Evolutionary conservation across 2,888 invertebrate species (phyloP).

Genomic region (Polydesmus complanatus): DNA sequence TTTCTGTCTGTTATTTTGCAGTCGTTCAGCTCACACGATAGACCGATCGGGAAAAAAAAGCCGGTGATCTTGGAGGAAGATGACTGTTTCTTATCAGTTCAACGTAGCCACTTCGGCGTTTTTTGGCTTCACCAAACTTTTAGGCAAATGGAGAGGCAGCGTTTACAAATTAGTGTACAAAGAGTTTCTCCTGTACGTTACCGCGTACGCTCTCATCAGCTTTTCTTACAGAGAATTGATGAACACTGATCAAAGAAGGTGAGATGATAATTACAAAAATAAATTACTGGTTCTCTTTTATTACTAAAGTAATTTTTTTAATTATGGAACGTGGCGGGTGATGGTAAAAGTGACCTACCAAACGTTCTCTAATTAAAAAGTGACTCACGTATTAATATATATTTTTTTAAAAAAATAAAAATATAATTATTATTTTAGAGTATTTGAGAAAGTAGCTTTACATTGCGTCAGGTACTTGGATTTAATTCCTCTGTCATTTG

Average conservation of each 20-base stretch:
- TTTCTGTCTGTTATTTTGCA: too few species aligned
- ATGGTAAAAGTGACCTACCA: too few species aligned
- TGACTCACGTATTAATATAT: neutral
- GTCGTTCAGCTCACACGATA: too few species aligned
- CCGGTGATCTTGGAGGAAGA: neutral
- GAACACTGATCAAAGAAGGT: slow-evolving; percentile 18
- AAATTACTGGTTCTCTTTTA: neutral
- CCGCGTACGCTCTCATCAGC: slow-evolving; percentile 17
- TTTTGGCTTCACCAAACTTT: slow-evolving; percentile 9
- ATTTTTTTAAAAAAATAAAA: too few species aligned
- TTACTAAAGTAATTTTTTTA: too few species aligned
- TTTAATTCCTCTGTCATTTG: slow-evolving; percentile 81
- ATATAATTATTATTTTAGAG: too few species aligned
- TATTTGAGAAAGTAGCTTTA: slow-evolving; percentile 64
- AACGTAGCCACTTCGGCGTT: slow-evolving; percentile 9
- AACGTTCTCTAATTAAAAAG: too few species aligned
- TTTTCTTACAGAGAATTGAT: slow-evolving; percentile 18
- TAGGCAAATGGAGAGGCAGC: slow-evolving; percentile 13
- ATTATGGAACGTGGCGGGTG: too few species aligned
- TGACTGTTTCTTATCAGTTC: slow-evolving; percentile 12
- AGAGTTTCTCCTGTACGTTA: slow-evolving; percentile 12
- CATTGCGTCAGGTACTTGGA: slow-evolving; percentile 77
- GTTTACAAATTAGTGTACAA: slow-evolving; percentile 14
- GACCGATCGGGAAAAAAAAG: too few species aligned
- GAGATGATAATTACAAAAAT: neutral